A percentile compares a stretch with the other conserved stretches of the same genome.
phyloP scores from a whole-genome alignment of 2,113 vertebrate genomes.

The Corydoras maculifer region DNA sequence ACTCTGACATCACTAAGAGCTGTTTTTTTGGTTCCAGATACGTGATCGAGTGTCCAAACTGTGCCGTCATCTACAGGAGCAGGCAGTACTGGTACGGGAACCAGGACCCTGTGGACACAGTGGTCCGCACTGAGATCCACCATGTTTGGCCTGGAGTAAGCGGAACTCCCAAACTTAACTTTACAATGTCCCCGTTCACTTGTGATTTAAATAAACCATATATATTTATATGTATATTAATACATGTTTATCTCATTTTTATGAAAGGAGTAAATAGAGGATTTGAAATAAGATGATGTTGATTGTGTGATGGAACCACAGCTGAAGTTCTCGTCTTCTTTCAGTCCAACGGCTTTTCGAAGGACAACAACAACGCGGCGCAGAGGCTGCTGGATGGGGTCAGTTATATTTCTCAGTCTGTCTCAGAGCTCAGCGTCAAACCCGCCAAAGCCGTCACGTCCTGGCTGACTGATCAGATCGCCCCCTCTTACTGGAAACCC shows the following conservation, averaged over 20 bases:
- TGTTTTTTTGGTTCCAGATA: conserved; percentile 69
- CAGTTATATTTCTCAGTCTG: conserved; percentile 94
- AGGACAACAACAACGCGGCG: conserved; percentile 97
- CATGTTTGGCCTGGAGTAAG: conserved; percentile 93
- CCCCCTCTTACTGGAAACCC: conserved; percentile 93
- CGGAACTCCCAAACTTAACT: not conserved
- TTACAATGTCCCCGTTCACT: not conserved
- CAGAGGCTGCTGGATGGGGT: conserved; percentile 94
- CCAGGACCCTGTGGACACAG: conserved; percentile 97
- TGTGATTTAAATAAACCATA: no score
- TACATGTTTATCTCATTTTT: no score
- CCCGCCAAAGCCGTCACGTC: conserved; percentile 95
- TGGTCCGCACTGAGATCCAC: conserved; percentile 95
- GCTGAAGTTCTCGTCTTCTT: no score
- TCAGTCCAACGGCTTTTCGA: conserved; percentile 87
- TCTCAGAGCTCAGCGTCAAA: conserved; percentile 93
- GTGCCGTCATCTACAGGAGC: conserved; percentile 92
- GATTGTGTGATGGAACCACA: no score
- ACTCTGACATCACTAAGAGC: no score
- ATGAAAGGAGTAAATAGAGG: no score
- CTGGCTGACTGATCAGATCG: conserved; percentile 98
- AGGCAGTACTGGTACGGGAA: conserved; percentile 98
- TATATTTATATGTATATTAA: no score
- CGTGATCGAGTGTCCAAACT: conserved; percentile 94
- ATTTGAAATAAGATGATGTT: no score